phyloP scores from a whole-genome alignment of 1,140 invertebrate species.

The Doryteuthis pealeii region DNA sequence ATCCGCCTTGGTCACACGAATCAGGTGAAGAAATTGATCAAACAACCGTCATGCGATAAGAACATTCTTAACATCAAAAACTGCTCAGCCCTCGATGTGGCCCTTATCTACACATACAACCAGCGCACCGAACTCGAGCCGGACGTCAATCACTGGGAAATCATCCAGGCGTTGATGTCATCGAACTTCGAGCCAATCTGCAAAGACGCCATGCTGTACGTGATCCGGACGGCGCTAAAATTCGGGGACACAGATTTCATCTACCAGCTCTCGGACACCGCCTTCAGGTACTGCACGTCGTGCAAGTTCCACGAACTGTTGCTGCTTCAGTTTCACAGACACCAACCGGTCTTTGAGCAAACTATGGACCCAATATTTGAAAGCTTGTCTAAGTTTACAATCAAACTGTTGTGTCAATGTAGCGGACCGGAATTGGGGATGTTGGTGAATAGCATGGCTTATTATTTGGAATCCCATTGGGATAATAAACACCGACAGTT shows the following conservation, averaged over 20 bases:
- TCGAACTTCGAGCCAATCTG: conserved; percentile 34
- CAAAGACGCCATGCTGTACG: conserved; percentile 43
- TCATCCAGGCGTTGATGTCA: conserved; percentile 34
- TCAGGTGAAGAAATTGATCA: conserved; percentile 34
- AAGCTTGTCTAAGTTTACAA: conserved; percentile 30
- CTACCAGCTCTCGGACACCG: conserved; percentile 27
- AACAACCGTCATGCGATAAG: conserved; percentile 30
- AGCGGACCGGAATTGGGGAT: conserved; percentile 21
- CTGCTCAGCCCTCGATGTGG: conserved; percentile 39
- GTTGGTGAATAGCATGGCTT: conserved; percentile 32
- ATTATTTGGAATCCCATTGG: conserved; percentile 44
- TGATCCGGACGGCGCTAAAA: conserved; percentile 41
- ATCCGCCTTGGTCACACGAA: conserved; percentile 33
- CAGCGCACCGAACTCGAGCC: conserved; percentile 35
- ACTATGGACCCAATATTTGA: conserved; percentile 30
- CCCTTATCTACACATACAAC: conserved; percentile 40
- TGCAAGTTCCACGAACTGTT: conserved; percentile 31
- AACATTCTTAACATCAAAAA: conserved; percentile 33
- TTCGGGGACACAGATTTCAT: conserved; percentile 33
- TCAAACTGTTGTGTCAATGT: conserved; percentile 35
- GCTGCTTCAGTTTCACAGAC: conserved; percentile 37
- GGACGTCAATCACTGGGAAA: conserved; percentile 36
- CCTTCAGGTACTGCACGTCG: conserved; percentile 27
- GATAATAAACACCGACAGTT: conserved; percentile 22
- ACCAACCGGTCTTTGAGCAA: conserved; percentile 37